Base-by-base conservation (phyloP, 2,888 invertebrate genomes). In the Chirona hameri region DNA sequence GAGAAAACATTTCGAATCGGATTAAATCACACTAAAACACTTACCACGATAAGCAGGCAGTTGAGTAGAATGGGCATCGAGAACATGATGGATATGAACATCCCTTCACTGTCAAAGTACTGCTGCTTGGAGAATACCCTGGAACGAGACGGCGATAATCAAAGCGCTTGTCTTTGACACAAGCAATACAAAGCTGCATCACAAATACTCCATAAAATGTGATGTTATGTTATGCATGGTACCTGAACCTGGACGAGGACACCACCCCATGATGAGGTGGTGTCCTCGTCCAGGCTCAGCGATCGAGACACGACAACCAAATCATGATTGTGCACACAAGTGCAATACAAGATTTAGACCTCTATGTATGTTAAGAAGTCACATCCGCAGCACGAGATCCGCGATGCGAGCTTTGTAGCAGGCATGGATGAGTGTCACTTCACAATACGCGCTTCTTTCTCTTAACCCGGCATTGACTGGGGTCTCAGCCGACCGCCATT, bases 41-140 rank as follows among this genome's bases (percentile, higher is more conserved):
- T 69, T 69, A 69, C 69, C 29, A 69, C 69, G 15, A 69, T 69
- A 29, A 69, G 69, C 29, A 69, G 27, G 29, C 69, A 69, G 69
- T 69, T 69, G 12, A 69, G 69, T 24, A 69, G 69, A 27, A 69
- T 69, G 27, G 69, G 69, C 69, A 69, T 69, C 7, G 69, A 69
- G 24, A 69, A 69, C 27, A 69, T 24, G 69, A 69, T 69, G 12
- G 69, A 69, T 29, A 69, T 27, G 15, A 69, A 69, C 27, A 69
- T 29, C 14, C 69, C 69, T 15, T 69, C 24, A 27, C 69, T 69
- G 69, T 69, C 69, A 69, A 69, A 69, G 24, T 69, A 69, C 69
- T 69, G 69, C 69, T 69, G 69, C 18, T 29, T 69, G 27, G 69
- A 69, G 29, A 69, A 69, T 10, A 27, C 27, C 29, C 69, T 69